Percentiles rank a stretch among this genome's conserved stretches.
Conservation (phyloP, 2,888 invertebrate genomes). For the Drosophila quinaria region DNA sequence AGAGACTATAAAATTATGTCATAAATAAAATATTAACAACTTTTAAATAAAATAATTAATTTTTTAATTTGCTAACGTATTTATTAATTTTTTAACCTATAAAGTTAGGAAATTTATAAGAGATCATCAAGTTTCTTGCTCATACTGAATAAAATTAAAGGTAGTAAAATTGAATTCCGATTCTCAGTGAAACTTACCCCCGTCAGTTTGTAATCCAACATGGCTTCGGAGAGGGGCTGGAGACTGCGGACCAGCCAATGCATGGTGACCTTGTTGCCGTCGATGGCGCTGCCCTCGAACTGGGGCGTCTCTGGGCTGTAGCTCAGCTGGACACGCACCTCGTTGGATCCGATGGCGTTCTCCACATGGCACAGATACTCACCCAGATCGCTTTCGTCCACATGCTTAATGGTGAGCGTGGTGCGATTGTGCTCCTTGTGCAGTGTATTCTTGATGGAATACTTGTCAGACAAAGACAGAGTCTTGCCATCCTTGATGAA, state of each 20-base stretch:
- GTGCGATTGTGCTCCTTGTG: slow-evolving; percentile 85
- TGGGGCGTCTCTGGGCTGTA: slow-evolving; percentile 84
- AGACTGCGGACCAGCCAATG: slow-evolving; percentile 84
- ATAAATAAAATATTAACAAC: no score
- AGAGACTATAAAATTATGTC: no score
- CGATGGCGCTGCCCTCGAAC: slow-evolving; percentile 75
- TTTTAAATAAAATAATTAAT: no score
- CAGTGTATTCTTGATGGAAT: slow-evolving; percentile 86
- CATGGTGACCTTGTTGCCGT: slow-evolving; percentile 78
- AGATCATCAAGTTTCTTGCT: no score
- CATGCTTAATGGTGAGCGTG: slow-evolving; percentile 89
- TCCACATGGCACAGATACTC: slow-evolving; percentile 90
- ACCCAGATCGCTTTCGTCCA: slow-evolving; percentile 89
- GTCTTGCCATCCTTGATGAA: slow-evolving; percentile 80
- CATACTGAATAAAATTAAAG: no score
- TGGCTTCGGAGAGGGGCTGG: slow-evolving; percentile 83
- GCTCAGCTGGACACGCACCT: slow-evolving; percentile 75
- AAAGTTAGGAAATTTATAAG: no score
- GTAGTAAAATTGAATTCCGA: no score
- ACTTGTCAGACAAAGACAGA: slow-evolving; percentile 77
- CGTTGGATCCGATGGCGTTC: slow-evolving; percentile 81
- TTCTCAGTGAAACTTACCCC: slow-evolving; percentile 67
- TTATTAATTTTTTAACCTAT: no score
- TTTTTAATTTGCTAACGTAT: no score
- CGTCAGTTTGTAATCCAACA: slow-evolving; percentile 82